Evolutionary conservation across 2,113 vertebrate genomes (phyloP).

Genomic region (Riparia riparia): DNA sequence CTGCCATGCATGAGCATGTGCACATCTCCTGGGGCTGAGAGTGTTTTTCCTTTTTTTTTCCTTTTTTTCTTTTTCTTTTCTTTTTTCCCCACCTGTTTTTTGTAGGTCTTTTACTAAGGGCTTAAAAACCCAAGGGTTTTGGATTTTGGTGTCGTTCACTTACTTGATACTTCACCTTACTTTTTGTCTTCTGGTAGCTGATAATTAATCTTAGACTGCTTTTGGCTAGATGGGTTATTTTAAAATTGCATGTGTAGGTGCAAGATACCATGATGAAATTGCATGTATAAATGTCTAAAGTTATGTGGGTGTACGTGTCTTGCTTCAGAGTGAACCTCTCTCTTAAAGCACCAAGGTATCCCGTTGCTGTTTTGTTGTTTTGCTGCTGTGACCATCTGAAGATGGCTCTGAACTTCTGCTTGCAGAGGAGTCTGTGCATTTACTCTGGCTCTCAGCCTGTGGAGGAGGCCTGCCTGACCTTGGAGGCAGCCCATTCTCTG

Average conservation of each 20-base stretch:
- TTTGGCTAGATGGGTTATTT: neutral
- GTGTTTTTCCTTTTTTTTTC: neutral
- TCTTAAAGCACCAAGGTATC: neutral
- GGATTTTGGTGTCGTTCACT: neutral
- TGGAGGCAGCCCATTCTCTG: neutral
- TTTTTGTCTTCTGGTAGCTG: neutral
- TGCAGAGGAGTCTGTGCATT: neutral
- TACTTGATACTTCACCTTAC: neutral
- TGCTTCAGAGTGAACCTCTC: neutral
- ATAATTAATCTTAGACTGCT: neutral
- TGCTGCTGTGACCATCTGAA: neutral
- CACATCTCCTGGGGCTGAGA: neutral
- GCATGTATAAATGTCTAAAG: fast-evolving
- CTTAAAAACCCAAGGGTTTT: neutral
- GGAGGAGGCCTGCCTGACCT: neutral
- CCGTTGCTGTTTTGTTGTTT: neutral
- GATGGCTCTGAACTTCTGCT: neutral
- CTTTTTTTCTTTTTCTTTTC: neutral
- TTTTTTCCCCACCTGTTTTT: neutral
- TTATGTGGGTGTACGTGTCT: neutral
- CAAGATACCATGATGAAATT: neutral
- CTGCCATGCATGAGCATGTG: neutral
- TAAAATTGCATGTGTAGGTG: neutral
- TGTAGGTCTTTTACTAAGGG: neutral
- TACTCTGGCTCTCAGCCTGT: neutral